Base-by-base conservation (phyloP, 2,797 vertebrate genomes). In the Microchirus variegatus region DNA sequence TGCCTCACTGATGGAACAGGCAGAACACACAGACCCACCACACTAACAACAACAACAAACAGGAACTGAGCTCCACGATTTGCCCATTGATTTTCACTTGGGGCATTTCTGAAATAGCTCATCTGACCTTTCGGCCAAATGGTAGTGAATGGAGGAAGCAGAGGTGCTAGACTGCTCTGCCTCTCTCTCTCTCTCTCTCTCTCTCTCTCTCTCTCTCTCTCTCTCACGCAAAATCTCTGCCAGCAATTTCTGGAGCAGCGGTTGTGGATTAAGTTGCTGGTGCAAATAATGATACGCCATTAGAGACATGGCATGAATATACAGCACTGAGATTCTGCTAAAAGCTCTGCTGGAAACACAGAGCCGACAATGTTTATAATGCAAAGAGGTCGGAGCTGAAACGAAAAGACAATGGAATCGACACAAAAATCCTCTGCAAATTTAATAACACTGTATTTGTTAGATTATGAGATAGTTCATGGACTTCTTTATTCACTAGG, bases 51-150 rank as follows among this genome's bases (percentile, higher is more conserved):
- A 83, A 80, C 77, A 87, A 83, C 81, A 89, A 89, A 87, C 83
- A 84, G 85, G 81, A 85, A 86, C 87, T 77, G 87, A 87, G 85
- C 86, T 69, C 81, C 87, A 88, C 80, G 65, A 91, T 91, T 90
- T 90, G 85, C 86, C 81, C 87, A 93, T 93, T 92, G 92, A 93
- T 92, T 93, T 93, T 92, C 80, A 91, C 93, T 89, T 79, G 87
- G 89, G 91, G 90, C 90, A 81, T 90, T 93, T 92, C 75, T 88
- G 88, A 92, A 93, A 93, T 92, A 92, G 91, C 82, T 84, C 85
- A 88, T 89, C 83, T 92, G 91, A 92, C 92, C 91, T 90, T 90
- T 91, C 65, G 88, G 89, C 88, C 88, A 87, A 90, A 91, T 87
- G 89, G 79, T 85, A 67, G 88, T 80, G 86, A 87, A 90, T 81